A percentile compares a stretch with the other conserved stretches of the same genome.
These are phyloP conservation scores for Mugil cephalus DNA, from an alignment of 2,113 vertebrate genomes.

Conservation along the genomic window DNA sequence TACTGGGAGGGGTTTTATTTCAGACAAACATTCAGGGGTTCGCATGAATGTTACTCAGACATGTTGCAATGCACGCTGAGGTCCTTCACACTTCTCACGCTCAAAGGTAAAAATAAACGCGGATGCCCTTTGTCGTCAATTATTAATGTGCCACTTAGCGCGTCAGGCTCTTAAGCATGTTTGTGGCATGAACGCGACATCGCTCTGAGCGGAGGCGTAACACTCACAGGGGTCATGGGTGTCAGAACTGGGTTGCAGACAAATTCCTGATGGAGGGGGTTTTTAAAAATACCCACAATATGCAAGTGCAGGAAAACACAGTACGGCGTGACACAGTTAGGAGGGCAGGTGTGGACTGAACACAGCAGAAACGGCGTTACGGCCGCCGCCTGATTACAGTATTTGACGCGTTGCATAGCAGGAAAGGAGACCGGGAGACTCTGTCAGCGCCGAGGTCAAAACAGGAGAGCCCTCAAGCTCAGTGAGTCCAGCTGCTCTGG, in stretches of 20 bases:
- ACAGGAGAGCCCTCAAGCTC: conserved; percentile 17
- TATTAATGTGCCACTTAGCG: conserved; percentile 64
- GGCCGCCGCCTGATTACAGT: conserved; percentile 22
- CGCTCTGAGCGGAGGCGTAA: conserved; percentile 14
- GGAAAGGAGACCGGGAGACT: conserved; percentile 31
- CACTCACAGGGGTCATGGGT: conserved; percentile 39
- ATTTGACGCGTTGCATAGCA: conserved; percentile 45
- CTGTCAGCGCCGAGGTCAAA: conserved; percentile 53
- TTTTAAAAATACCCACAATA: conserved; percentile 53
- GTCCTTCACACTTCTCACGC: conserved; percentile 13
- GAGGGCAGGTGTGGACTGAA: conserved; percentile 67
- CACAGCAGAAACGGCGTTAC: conserved; percentile 38
- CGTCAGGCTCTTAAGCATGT: conserved; percentile 47
- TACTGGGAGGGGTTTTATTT: background rate
- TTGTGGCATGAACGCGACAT: conserved; percentile 18
- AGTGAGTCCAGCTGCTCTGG: conserved; percentile 30
- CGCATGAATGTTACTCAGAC: conserved; percentile 6
- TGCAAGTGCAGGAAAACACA: conserved; percentile 16
- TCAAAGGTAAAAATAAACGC: conserved; percentile 66
- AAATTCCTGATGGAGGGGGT: conserved; percentile 44
- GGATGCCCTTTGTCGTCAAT: conserved; percentile 45
- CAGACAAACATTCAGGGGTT: conserved; percentile 18
- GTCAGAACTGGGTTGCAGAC: conserved; percentile 30
- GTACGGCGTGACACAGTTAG: conserved; percentile 51
- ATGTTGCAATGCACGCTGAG: conserved; percentile 29